Evolutionary conservation across 2,888 invertebrate genomes (phyloP), one percentile per base, ranked within the genome.

Genomic region (Merodon equestris): DNA sequence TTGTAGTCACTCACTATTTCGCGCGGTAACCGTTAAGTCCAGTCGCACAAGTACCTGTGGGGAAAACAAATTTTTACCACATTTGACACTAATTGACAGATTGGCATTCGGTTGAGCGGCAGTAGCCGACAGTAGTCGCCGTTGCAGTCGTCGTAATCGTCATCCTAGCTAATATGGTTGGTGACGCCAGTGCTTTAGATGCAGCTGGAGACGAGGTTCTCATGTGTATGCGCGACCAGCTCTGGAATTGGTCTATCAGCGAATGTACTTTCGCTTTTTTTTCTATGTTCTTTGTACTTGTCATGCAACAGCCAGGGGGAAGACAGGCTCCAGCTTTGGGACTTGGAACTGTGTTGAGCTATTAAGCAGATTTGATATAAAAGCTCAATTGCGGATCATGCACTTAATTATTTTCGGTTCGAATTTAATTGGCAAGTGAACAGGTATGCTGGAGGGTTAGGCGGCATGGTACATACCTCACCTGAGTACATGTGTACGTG

Each of bases 71-170:
- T 79, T 79, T 79, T 60, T 60, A 79, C 68, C 64, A 74, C 79
- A 56, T 74, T 74, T 79, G 79, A 79, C 79, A 79, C 79, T 79
- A 74, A 79, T 79, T 79, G 79, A 79, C 79, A 79, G 79, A 79
- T 79, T 79, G 79, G 79, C 64, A 79, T 79, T 79, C 79, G 64
- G 38, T 64, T 40, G 53, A 64, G 63, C 50, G 63, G 50, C 44
- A 53, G 60, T 70, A 74, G 67, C 53, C 68, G 60, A 64, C 68
- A 68, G 64, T 61, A 79, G 79, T 79, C 74, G 79, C 64, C 79
- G 58, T 51, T 36, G 42, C 14, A 19, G 17, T 54, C n/a, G 19
- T 38, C 18, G 17, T 57, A 10, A 40, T 38, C 40, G 61, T 57
- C 13, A 15, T 19, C 40, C 27, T n/a, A 40, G 40, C n/a, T 40